Base-by-base conservation (phyloP, 2,797 vertebrate species). In the Eleutherodactylus coqui region DNA sequence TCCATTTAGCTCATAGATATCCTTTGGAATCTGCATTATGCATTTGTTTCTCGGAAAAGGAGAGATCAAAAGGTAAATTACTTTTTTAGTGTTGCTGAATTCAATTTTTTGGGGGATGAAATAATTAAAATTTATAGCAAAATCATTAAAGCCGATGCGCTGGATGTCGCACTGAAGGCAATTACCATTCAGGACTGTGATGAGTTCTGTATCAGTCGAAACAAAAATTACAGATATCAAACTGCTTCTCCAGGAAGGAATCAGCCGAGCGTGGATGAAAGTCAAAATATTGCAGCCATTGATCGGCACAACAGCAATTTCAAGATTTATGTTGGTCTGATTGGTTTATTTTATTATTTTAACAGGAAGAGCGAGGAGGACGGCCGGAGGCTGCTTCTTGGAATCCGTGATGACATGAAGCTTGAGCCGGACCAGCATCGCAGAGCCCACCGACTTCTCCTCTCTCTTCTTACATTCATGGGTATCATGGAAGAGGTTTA, bases 51-150 rank as follows among this genome's bases (percentile, higher is more conserved):
- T 82, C 45, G 38, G 67, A 80, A 78, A n/a, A 79, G 73, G 69
- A 36, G 49, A 60, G 78, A 43, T 76, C 82, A 85, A 83, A 86
- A 79, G 51, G 32, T 83, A 32, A 87, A 81, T 51, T 49, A 36
- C 72, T 75, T 85, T 73, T 75, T 86, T 58, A 86, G 58, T 69
- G 72, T 69, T 64, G 72, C 69, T 69, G 60, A 83, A 86, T 80
- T 60, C 47, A 58, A 79, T 45, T 75, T 86, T 81, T 83, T 87
- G 78, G 19, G 55, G 34, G 32, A 75, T 86, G 67, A 78, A 76
- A 83, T 83, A 85, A 83, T 86, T 82, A 60, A 78, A 82, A 62
- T 51, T 84, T 85, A 83, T 72, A 73, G 81, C 64, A 81, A 62
- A 85, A 75, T 84, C 86, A 86, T 89, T 89, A 64, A 58, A 76